Percentiles rank a stretch among this genome's conserved stretches.
Conservation (phyloP, 1,140 invertebrate species). For the Halesus radiatus region DNA sequence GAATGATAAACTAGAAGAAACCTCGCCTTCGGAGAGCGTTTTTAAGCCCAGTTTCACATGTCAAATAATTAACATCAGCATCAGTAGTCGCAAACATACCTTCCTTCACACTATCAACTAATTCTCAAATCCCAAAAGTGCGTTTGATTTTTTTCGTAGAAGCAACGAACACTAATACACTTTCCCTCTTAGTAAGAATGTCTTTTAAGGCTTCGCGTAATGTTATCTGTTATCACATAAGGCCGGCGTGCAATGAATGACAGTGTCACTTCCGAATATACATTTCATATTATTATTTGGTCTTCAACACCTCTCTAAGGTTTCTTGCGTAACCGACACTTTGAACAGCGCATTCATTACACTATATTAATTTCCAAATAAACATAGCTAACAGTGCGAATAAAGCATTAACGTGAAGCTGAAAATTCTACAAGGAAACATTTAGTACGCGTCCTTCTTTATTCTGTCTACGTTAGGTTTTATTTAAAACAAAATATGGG, state of each 20-base stretch:
- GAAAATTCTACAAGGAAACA: no score
- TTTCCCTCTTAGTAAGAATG: conserved; percentile 31
- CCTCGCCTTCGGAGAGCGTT: background rate
- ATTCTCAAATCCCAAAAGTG: background rate
- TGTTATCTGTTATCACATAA: conserved; percentile 3
- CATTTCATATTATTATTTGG: background rate
- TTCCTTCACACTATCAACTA: conserved; percentile 15
- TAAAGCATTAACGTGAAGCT: no score
- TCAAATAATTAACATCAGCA: background rate
- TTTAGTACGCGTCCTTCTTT: no score
- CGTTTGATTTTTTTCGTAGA: conserved; percentile 1
- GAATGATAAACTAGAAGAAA: conserved; percentile 42
- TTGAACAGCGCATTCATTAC: no score
- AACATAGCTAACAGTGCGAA: no score
- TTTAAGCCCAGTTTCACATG: background rate
- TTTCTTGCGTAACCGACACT: background rate
- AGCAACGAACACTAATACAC: background rate
- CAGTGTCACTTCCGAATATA: conserved; percentile 15
- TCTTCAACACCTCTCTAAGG: background rate
- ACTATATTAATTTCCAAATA: no score
- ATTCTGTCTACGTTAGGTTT: no score
- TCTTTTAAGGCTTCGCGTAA: conserved; percentile 30
- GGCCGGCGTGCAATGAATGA: conserved; percentile 2
- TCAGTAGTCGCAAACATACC: no score
- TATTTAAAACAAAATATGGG: no score